Evolutionary conservation across 2,113 vertebrate species (phyloP).

Genomic region (Megaceryle maxima): DNA sequence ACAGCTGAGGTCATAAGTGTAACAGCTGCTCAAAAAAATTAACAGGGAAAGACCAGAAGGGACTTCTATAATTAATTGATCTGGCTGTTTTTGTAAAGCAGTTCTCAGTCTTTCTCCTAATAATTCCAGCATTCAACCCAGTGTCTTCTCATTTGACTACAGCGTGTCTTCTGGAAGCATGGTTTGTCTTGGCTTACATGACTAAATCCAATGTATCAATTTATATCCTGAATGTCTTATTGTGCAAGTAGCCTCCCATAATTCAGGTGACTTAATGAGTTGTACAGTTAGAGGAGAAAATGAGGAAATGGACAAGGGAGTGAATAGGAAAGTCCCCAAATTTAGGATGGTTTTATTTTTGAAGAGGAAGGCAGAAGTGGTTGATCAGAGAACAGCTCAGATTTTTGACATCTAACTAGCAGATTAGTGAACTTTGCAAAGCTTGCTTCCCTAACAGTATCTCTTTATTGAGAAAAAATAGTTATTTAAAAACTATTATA

Average conservation of each 20-base stretch:
- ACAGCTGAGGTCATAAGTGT: neutral
- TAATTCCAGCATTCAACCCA: neutral
- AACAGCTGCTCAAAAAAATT: neutral
- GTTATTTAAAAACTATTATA: slow-evolving; percentile 23
- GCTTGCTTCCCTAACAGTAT: neutral
- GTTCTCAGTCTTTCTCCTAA: neutral
- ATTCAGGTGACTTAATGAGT: neutral
- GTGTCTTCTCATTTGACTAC: neutral
- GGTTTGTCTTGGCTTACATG: neutral
- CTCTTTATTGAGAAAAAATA: neutral
- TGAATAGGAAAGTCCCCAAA: neutral
- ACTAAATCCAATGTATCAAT: neutral
- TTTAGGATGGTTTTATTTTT: neutral
- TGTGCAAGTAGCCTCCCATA: neutral
- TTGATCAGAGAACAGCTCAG: neutral
- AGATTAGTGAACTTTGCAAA: neutral
- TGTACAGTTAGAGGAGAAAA: neutral
- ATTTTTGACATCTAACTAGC: neutral
- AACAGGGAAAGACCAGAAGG: neutral
- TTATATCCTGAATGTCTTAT: neutral
- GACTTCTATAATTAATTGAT: neutral
- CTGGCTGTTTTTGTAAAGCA: neutral
- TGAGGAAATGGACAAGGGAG: neutral
- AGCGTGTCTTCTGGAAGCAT: neutral
- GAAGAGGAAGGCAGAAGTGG: neutral